Evolutionary conservation across 2,797 vertebrate genomes (phyloP), one percentile per base, ranked within the genome.

Genomic region (Acanthopagrus latus): DNA sequence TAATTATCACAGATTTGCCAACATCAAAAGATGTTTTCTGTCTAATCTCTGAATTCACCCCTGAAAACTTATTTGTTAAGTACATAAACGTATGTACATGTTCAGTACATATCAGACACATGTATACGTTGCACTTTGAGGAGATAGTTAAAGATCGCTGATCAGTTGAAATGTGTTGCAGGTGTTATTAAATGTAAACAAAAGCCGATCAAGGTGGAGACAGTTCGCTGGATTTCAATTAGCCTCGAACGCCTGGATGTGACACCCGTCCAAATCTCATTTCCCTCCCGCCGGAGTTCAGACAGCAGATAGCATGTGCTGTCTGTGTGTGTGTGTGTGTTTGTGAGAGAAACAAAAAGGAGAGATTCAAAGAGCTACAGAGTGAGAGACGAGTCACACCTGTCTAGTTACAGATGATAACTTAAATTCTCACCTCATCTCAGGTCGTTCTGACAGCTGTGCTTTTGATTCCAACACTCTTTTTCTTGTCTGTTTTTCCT

Each of bases 141-240:
- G 12, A 56, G 69, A 29, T 71, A 17, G 67, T 71, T 56, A n/a
- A 4, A 16, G 25, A 63, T 44, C n/a, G 3, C 21, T 16, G 20
- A 44, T 54, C 3, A 10, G 60, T 2, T 73, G 27, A 66, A 58
- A 51, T 55, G 13, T 12, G 7, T 8, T 13, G 56, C 72, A 74
- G 83, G 41, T 76, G 7, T 48, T 51, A 44, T 14, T 44, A 27
- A 14, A 56, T 33, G 57, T 64, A 81, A 81, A 87, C 74, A 87
- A 83, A 76, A 62, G 82, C 66, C 52, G 56, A 67, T 59, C 72
- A 4, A 74, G 64, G 64, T 11, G n/a, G 50, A 12, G 78, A 80
- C 78, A 74, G 78, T 70, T 78, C 44, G 23, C 70, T 72, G 76
- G 60, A 44, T 83, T 88, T 90, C 82, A 89, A 83, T 91, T 85